Conservation (phyloP, 2,888 invertebrate genomes). For the Acanthosepion lycidas region DNA sequence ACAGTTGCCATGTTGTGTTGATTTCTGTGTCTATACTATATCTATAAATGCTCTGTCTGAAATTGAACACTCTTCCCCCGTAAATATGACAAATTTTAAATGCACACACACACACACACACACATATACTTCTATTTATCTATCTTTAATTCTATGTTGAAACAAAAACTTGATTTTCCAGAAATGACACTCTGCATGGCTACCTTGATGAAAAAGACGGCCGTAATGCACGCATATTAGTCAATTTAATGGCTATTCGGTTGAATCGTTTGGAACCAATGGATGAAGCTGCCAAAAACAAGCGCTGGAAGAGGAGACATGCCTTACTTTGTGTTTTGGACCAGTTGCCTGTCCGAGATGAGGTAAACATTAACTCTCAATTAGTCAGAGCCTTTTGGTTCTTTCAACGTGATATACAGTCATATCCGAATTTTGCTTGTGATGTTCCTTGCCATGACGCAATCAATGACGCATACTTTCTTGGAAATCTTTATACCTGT, state of each 20-base stretch:
- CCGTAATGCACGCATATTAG: conserved; percentile 61
- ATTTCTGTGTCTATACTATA: too few species aligned
- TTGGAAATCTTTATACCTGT: background rate
- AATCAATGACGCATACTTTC: background rate
- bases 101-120: too few species aligned
- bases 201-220: conserved; percentile 60
- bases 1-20: too few species aligned
- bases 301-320: conserved; percentile 51
- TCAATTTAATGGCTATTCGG: conserved; percentile 61
- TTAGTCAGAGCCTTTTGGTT: too few species aligned
- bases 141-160: background rate
- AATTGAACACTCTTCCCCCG: too few species aligned
- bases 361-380: conserved; percentile 55
- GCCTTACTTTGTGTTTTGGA: conserved; percentile 57
- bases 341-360: conserved; percentile 63
- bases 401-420: background rate
- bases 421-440: background rate
- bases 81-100: too few species aligned
- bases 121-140: background rate
- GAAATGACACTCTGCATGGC: conserved; percentile 53
- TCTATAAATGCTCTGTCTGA: too few species aligned
- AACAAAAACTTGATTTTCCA: conserved; percentile 47
- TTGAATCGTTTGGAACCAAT: conserved; percentile 57
- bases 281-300: background rate
- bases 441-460: background rate